Percentiles rank a stretch among this genome's conserved stretches.
phyloP scores from a whole-genome alignment of 2,888 invertebrate species.

The Macaria notata region DNA sequence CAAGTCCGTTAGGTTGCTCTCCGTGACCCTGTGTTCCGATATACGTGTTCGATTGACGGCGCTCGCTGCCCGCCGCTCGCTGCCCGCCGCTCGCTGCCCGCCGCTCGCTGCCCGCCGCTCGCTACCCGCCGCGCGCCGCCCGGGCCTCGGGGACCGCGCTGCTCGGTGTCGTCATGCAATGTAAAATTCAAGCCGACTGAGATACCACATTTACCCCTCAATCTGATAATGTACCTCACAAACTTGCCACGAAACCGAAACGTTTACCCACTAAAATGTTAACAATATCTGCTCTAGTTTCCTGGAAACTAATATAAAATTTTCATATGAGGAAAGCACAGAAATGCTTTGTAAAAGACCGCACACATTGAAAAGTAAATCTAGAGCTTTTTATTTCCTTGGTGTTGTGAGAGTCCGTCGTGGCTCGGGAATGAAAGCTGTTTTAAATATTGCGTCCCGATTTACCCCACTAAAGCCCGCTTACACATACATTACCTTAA shows the following conservation, averaged over 20 bases:
- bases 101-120: not conserved
- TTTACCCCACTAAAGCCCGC: conserved; percentile 65
- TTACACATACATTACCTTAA: conserved; percentile 60
- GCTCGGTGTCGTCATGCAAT: conserved; percentile 18
- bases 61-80: conserved; percentile 1
- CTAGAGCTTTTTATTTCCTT: conserved; percentile 62
- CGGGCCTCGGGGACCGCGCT: conserved; percentile 1
- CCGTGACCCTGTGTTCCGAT: conserved; percentile 59
- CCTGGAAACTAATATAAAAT: not conserved
- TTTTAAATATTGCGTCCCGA: conserved; percentile 74
- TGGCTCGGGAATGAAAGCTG: conserved; percentile 65
- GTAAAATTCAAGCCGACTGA: conserved; percentile 24
- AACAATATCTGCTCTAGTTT: not conserved
- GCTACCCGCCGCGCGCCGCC: conserved; percentile 2
- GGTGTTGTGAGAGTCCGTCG: conserved; percentile 60
- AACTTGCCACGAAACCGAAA: not conserved
- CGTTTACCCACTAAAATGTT: too few species aligned
- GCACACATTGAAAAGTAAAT: conserved; percentile 59
- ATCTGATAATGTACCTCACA: conserved; percentile 25
- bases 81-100: not conserved
- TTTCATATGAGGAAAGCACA: conserved; percentile 36
- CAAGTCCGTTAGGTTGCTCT: conserved; percentile 63
- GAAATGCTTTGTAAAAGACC: conserved; percentile 45
- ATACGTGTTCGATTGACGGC: conserved; percentile 69
- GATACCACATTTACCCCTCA: conserved; percentile 12